Evolutionary conservation across 2,113 vertebrate species (phyloP), one percentile per base, ranked within the genome.

Genomic region (Leptobrachium leishanense): DNA sequence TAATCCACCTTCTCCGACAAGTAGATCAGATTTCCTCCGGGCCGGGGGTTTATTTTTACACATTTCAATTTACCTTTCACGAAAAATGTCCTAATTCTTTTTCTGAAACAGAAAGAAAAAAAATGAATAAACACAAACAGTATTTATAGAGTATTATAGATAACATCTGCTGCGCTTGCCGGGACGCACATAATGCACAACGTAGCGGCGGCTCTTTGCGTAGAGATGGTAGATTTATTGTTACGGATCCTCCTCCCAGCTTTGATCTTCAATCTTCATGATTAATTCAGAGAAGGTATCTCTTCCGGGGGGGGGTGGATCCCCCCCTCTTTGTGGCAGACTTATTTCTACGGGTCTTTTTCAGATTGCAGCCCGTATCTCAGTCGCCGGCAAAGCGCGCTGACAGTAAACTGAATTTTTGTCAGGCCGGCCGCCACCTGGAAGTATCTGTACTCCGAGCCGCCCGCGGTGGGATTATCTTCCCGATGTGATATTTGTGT

Each of bases 241-340:
- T 20, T 31, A 2, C 44, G 31, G 8, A n/a, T 8, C 4, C 6
- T 39, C 6, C 31, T 70, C 6, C 31, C 62, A 42, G 40, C 67
- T 77, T 70, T 70, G 76, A 78, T 72, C 68, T 43, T 71, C 68
- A 10, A 53, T 78, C 43, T 64, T 53, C 76, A 70, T 71, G 40
- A 78, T 72, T 71, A 72, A 78, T 72, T 72, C 76, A 78, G 68
- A 42, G 9, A 11, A 2, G 43, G 76, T 70, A 50, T 64, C 55
- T 20, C 8, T 70, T 64, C 13, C 43, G 1, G 43, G 50, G 43
- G 46, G 3, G 43, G 50, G 43, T 40, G 3, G n/a, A n/a, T 67
- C 8, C 12, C 20, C 20, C 20, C 20, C 20, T n/a, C n/a, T 46
- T 5, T 70, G 59, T 46, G 75, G 6, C 75, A 46, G 43, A 13